Conservation (phyloP, 2,888 invertebrate genomes). For the Sarcophaga variegata region DNA sequence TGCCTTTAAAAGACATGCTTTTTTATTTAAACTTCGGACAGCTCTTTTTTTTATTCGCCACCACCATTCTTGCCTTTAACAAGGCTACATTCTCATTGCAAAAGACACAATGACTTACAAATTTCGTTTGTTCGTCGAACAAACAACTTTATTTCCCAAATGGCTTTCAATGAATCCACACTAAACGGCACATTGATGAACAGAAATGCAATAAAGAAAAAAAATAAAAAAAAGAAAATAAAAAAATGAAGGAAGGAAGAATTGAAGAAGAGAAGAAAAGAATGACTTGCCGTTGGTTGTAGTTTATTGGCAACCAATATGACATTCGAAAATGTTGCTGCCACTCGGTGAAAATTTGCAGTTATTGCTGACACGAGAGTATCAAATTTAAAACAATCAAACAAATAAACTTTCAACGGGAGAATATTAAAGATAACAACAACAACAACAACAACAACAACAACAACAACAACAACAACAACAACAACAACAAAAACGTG, state of each 20-base stretch:
- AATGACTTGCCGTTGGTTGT: slow-evolving; percentile 37
- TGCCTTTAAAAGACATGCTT: not conserved
- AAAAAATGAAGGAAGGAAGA: not conserved
- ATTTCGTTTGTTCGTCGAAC: slow-evolving; percentile 25
- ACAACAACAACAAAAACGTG: not conserved
- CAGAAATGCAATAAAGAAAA: slow-evolving; percentile 23
- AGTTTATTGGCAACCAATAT: slow-evolving; percentile 55
- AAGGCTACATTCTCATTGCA: slow-evolving; percentile 33
- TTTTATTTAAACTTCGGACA: slow-evolving; percentile 11
- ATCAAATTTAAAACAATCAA: slow-evolving; percentile 64
- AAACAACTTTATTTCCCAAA: slow-evolving; percentile 62
- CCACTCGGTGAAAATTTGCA: slow-evolving; percentile 75
- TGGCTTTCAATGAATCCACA: slow-evolving; percentile 57
- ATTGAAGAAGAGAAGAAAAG: not conserved
- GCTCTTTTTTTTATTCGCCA: not conserved
- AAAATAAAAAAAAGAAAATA: not conserved
- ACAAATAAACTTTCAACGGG: slow-evolving; percentile 9
- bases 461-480: not conserved
- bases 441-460: not conserved
- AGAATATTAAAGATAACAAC: slow-evolving; percentile 4
- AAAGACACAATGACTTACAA: slow-evolving; percentile 57
- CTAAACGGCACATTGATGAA: slow-evolving; percentile 54
- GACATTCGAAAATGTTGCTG: slow-evolving; percentile 74
- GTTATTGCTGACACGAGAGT: slow-evolving; percentile 73
- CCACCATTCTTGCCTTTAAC: slow-evolving; percentile 1